A percentile compares a stretch with the other conserved stretches of the same genome.
Evolutionary conservation across 2,888 invertebrate species (phyloP).

Genomic region (Lithophane semibrunnea): DNA sequence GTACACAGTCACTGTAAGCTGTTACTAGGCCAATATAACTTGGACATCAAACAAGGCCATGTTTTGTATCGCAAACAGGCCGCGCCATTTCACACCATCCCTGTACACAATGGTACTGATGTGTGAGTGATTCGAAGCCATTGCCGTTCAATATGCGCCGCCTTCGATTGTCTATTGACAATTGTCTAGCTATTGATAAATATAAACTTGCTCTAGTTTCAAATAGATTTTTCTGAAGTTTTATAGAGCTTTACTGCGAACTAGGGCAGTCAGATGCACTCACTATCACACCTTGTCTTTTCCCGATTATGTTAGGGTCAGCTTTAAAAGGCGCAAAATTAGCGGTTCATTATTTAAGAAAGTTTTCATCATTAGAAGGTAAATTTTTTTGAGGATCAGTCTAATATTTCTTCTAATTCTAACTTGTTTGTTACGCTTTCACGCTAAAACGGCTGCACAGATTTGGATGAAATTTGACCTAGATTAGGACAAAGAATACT

Average conservation of each 20-base stretch:
- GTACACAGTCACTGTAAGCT: not conserved
- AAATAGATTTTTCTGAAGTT: not conserved
- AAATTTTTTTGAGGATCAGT: no score
- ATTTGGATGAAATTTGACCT: no score
- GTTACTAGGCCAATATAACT: constrained; percentile 40
- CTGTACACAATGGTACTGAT: constrained; percentile 29
- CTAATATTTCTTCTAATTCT: not conserved
- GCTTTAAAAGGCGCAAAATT: no score
- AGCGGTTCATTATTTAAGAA: no score
- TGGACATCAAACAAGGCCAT: constrained; percentile 43
- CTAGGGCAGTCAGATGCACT: not conserved
- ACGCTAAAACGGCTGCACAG: no score
- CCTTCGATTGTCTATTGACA: constrained; percentile 22
- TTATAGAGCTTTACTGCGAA: not conserved
- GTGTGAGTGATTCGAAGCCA: constrained; percentile 37
- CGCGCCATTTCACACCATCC: constrained; percentile 34
- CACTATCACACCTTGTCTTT: no score
- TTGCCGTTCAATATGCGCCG: not conserved
- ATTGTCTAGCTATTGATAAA: not conserved
- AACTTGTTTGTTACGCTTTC: no score
- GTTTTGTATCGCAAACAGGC: constrained; percentile 45
- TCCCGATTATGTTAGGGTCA: no score
- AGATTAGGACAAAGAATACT: no score
- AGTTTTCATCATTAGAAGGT: no score
- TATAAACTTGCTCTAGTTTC: not conserved